Evolutionary conservation across 2,888 invertebrate species (phyloP).

Genomic region (Fragum fragum): DNA sequence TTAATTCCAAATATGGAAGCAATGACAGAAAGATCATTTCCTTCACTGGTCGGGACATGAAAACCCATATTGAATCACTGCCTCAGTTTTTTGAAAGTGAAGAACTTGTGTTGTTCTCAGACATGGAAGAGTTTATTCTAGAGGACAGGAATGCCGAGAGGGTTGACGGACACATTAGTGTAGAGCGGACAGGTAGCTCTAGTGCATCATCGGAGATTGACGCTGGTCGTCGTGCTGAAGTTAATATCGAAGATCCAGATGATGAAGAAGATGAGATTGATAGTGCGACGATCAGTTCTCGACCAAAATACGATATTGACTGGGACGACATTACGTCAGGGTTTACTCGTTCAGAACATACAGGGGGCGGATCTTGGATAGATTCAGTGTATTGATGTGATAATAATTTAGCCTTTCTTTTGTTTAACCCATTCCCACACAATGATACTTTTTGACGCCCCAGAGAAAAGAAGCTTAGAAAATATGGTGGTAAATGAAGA

Average conservation of each 20-base stretch:
- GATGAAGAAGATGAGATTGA: conserved; percentile 63
- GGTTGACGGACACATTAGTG: conserved; percentile 36
- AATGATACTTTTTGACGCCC: no score
- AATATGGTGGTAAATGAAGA: not conserved
- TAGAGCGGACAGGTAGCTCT: conserved; percentile 54
- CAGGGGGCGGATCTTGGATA: conserved; percentile 64
- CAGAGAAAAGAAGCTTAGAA: no score
- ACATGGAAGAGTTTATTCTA: conserved; percentile 65
- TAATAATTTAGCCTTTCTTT: no score
- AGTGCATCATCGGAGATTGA: conserved; percentile 54
- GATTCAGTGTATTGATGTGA: conserved; percentile 54
- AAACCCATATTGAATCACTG: conserved; percentile 52
- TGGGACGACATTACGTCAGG: conserved; percentile 72
- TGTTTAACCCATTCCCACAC: not conserved
- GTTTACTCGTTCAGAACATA: conserved; percentile 69
- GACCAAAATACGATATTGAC: conserved; percentile 56
- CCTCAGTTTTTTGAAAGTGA: conserved; percentile 69
- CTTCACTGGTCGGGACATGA: conserved; percentile 41
- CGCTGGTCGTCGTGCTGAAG: conserved; percentile 46
- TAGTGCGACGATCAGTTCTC: conserved; percentile 51
- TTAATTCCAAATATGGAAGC: conserved; percentile 44
- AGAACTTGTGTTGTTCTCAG: conserved; percentile 66
- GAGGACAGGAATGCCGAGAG: conserved; percentile 51
- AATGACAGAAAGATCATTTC: conserved; percentile 44
- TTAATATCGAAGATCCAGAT: conserved; percentile 65